Conservation (phyloP, 1,140 invertebrate species). For the Microplitis demolitor region DNA sequence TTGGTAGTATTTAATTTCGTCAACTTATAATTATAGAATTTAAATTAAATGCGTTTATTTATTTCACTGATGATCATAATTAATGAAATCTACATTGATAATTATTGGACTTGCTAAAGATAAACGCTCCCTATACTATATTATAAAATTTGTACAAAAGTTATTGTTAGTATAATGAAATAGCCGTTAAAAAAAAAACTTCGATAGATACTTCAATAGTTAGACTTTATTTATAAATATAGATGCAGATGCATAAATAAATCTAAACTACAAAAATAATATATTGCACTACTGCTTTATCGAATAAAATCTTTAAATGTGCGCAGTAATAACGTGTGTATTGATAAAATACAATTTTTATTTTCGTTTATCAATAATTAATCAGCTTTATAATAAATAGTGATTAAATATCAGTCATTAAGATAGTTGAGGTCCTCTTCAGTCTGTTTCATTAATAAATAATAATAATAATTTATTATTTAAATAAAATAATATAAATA, state of each 20-base stretch:
- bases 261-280: not conserved
- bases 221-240: not conserved
- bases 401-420: not conserved
- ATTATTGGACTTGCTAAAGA: no score
- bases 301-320: not conserved
- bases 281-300: not conserved
- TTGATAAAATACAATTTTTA: not conserved
- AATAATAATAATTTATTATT: not conserved
- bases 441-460: no score
- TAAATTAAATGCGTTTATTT: no score
- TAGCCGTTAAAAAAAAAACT: not conserved
- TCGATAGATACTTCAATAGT: not conserved
- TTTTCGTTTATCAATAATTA: not conserved
- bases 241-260: not conserved
- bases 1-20: not conserved
- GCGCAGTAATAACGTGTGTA: conserved; percentile 5
- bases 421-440: not conserved
- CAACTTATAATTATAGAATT: not conserved
- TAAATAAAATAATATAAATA: not conserved
- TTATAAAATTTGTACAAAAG: conserved; percentile 29
- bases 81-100: no score
- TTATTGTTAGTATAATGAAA: not conserved
- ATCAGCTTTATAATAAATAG: not conserved
- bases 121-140: not conserved
- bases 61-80: no score